phyloP scores from a whole-genome alignment of 2,113 vertebrate genomes.

The Callopanchax toddi region DNA sequence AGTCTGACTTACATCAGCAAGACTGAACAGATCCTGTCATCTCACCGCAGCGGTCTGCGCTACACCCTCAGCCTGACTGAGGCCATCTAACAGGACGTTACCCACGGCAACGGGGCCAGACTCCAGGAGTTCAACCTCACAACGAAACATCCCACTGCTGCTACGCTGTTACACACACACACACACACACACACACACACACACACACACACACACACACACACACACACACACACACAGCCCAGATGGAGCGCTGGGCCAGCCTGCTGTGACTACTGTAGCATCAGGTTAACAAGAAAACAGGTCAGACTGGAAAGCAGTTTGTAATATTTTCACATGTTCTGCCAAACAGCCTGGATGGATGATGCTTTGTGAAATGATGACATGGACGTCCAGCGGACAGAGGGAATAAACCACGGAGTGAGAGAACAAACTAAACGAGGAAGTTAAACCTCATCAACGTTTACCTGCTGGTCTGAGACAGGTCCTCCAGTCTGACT shows the following conservation, averaged over 20 bases:
- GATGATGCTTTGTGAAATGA: slow-evolving; percentile 49
- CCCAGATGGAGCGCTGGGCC: slow-evolving; percentile 75
- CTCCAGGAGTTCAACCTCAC: slow-evolving; percentile 70
- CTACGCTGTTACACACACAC: slow-evolving; percentile 38
- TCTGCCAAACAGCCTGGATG: slow-evolving; percentile 54
- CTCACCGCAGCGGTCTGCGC: slow-evolving; percentile 28
- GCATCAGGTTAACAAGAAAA: slow-evolving; percentile 80
- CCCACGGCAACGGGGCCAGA: slow-evolving; percentile 66
- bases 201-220: slow-evolving; percentile 37
- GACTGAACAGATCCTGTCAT: slow-evolving; percentile 15
- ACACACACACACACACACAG: slow-evolving; percentile 49
- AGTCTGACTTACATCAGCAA: background rate
- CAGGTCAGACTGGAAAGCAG: slow-evolving; percentile 71
- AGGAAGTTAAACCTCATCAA: no score
- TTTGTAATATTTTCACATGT: slow-evolving; percentile 55
- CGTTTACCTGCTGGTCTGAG: slow-evolving; percentile 86
- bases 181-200: slow-evolving; percentile 45
- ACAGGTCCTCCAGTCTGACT: slow-evolving; percentile 83
- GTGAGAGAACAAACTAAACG: slow-evolving; percentile 1
- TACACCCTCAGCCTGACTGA: slow-evolving; percentile 33
- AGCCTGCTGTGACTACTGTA: slow-evolving; percentile 77
- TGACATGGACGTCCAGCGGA: slow-evolving; percentile 38
- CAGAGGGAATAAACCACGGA: slow-evolving; percentile 33
- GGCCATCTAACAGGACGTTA: slow-evolving; percentile 72
- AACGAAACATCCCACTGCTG: slow-evolving; percentile 41